A percentile compares a stretch with the other conserved stretches of the same genome.
Evolutionary conservation across 2,888 invertebrate species (phyloP).

Genomic region (Aporophyla nigra): DNA sequence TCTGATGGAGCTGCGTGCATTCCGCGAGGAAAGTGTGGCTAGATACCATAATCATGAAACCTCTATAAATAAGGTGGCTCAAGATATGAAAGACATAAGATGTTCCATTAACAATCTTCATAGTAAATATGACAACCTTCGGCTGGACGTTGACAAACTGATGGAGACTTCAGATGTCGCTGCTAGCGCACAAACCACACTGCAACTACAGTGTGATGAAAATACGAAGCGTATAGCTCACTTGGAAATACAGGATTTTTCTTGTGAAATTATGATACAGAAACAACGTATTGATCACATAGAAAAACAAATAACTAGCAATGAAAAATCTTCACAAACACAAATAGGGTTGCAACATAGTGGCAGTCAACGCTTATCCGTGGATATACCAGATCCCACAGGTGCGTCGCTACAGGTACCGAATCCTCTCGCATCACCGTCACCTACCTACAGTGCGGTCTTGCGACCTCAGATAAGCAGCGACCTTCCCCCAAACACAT

Average conservation of each 20-base stretch:
- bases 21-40: too few relatives aligned
- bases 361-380: not conserved
- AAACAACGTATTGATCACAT: not conserved
- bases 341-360: not conserved
- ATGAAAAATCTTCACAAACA: not conserved
- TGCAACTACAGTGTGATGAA: not conserved
- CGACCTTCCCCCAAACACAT: not conserved
- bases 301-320: not conserved
- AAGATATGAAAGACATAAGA: too few relatives aligned
- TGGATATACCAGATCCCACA: not conserved
- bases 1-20: too few relatives aligned
- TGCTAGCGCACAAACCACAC: not conserved
- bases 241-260: not conserved
- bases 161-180: not conserved
- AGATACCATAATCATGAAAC: too few relatives aligned
- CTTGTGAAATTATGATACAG: not conserved
- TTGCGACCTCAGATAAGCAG: too few relatives aligned
- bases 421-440: not conserved
- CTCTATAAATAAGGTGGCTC: too few relatives aligned
- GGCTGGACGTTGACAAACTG: too few relatives aligned
- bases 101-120: too few relatives aligned
- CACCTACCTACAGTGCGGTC: not conserved
- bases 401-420: not conserved
- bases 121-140: too few relatives aligned
- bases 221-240: not conserved